These are phyloP conservation scores for Ferrisia virgata DNA, from an alignment of 2,888 invertebrate genomes.

Conservation along the genomic window DNA sequence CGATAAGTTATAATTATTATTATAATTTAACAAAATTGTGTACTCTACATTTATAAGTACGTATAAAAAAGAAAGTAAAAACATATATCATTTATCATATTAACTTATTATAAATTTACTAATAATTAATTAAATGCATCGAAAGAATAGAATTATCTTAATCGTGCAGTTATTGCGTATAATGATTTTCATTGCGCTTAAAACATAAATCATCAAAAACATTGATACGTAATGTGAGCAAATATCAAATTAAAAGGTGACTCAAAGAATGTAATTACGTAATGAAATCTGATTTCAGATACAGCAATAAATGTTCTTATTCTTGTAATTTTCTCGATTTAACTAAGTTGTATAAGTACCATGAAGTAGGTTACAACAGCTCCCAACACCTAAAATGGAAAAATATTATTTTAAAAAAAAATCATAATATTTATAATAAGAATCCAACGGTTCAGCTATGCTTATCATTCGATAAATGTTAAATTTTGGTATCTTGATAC, in stretches of 20 bases:
- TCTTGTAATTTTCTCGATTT: conserved; percentile 51
- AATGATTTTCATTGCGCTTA: no score
- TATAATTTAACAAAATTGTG: neutral
- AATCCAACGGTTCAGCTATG: no score
- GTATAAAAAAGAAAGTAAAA: neutral
- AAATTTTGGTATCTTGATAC: no score
- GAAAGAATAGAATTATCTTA: neutral
- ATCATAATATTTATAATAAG: neutral
- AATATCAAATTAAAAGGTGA: neutral
- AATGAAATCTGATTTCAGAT: neutral
- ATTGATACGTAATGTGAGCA: neutral
- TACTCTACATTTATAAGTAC: no score
- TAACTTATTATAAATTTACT: neutral
- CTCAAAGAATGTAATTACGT: neutral
- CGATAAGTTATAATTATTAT: no score
- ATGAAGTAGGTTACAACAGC: conserved; percentile 88
- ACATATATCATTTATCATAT: neutral
- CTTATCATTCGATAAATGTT: no score
- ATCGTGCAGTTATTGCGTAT: neutral
- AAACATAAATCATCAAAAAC: no score
- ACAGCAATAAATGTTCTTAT: neutral
- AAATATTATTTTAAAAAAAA: conserved; percentile 25
- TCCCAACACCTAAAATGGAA: conserved; percentile 68
- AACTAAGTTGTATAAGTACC: conserved; percentile 85
- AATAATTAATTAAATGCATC: neutral